Evolutionary conservation across 2,888 invertebrate species (phyloP), one percentile per base, ranked within the genome.

Genomic region (Microchrysa polita): DNA sequence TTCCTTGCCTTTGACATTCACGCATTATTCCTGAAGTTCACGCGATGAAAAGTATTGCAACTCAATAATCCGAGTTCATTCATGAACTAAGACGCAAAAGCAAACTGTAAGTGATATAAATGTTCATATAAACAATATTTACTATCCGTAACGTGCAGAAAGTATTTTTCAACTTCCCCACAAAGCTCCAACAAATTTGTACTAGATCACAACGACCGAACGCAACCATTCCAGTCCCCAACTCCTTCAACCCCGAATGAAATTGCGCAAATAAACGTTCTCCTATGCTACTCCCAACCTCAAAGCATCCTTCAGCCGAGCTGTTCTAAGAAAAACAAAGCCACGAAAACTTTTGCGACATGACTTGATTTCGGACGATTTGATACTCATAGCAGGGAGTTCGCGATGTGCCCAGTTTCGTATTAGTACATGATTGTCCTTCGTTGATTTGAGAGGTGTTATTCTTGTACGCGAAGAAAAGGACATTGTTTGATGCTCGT

Each of bases 401-500:
- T 48, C n/a, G 20, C 55, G 61, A n/a, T n/a, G 40, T 27, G 34
- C 18, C 18, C 22, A 48, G 48, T 75, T 75, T 75, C 73, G 75
- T 75, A 75, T 71, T 75, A 75, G 75, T 75, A 75, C 73, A 73
- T 73, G 73, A 73, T 69, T 73, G 75, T 61, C 75, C 65, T 65
- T 48, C 69, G 73, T 75, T 73, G 73, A 63, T 67, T 65, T 55
- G 69, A 57, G 73, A 57, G 73, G 69, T 75, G 75, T 73, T 67
- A 73, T 71, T 52, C 48, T 60, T 12, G 23, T 34, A n/a, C 69
- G 72, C 27, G 23, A 40, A 42, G 34, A 63, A 60, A 53, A 5
- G 55, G 55, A 20, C 55, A 55, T 20, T 16, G 5, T 55, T 52
- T 55, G 34, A n/a, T 16, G 42, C 18, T 40, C 10, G 20, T 34